Base-by-base conservation (phyloP, 2,113 vertebrate species). In the Gambusia holbrooki region DNA sequence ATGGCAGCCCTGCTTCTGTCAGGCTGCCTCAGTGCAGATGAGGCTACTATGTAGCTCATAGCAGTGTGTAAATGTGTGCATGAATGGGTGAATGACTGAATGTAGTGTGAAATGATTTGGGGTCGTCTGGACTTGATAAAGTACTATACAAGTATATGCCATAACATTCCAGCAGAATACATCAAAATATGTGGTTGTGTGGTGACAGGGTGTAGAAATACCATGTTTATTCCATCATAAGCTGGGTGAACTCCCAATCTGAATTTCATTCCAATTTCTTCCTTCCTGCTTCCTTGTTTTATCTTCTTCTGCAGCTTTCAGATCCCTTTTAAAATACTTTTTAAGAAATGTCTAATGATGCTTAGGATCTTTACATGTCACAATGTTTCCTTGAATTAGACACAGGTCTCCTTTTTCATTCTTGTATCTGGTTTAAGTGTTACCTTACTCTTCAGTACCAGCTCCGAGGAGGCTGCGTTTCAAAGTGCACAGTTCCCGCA, bases 391-490 rank as follows among this genome's bases (percentile, higher is more conserved):
- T 78, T 73, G 60, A 32, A 71, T 61, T 58, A 27, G 35, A 51
- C 19, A 6, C 37, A 12, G 58, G 73, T 74, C 28, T 65, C 75
- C 5, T 12, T 15, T 27, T 13, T 7, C 22, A 69, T 66, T 42
- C 30, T 71, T 71, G 61, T 80, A 61, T 10, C 19, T 58, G 54
- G 69, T 74, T 77, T 71, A 79, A 76, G 48, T 72, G 62, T 86
- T 35, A 35, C 62, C 62, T 86, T 90, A 30, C 85, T 79, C 89
- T 92, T 79, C 89, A 94, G 94, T 92, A 90, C 79, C 92, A 88
- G 61, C 71, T 65, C 94, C 95, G 1, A 88, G 91, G 85, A 92
- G 91, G 83, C 87, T 95, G 54, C 93, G 93, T 32, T 95, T 95
- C 81, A 94, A 93, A 92, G 86, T 91, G 62, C 70, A 95, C 77